Conservation (phyloP, 2,888 invertebrate species). For the Rhagophthalmus giganteus region DNA sequence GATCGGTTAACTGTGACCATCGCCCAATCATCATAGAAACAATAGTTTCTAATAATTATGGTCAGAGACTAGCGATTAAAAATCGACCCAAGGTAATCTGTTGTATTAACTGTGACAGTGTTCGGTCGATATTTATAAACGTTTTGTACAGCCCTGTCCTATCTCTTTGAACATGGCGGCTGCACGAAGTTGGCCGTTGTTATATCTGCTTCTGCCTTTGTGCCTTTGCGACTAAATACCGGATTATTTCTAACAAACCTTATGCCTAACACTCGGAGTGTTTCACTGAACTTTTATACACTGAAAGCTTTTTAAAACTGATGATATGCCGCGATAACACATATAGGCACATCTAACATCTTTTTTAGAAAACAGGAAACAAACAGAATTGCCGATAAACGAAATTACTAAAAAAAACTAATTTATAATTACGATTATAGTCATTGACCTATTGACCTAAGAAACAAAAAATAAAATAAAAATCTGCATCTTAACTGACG, state of each 20-base stretch:
- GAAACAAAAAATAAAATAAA: no score
- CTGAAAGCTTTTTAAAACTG: conserved; percentile 29
- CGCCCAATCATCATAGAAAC: neutral
- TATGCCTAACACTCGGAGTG: conserved; percentile 18
- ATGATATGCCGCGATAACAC: conserved; percentile 5
- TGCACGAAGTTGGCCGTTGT: conserved; percentile 34
- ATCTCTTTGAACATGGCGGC: conserved; percentile 21
- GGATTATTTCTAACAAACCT: conserved; percentile 46
- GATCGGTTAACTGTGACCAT: no score
- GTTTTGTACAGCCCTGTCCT: conserved; percentile 28
- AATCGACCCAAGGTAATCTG: neutral
- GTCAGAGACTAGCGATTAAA: neutral
- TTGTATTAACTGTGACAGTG: no score
- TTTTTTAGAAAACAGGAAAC: no score
- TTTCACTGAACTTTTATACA: neutral
- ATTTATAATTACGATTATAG: no score
- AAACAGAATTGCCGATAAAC: no score
- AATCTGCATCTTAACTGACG: no score
- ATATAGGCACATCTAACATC: neutral
- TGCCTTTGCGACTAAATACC: conserved; percentile 53
- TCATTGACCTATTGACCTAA: no score
- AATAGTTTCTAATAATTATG: neutral
- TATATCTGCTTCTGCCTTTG: conserved; percentile 49
- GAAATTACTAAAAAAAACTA: no score
- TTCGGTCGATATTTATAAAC: no score